Percentiles rank a stretch among this genome's conserved stretches.
Evolutionary conservation across 2,888 invertebrate species (phyloP).

Genomic region (Chrysolina haemoptera): DNA sequence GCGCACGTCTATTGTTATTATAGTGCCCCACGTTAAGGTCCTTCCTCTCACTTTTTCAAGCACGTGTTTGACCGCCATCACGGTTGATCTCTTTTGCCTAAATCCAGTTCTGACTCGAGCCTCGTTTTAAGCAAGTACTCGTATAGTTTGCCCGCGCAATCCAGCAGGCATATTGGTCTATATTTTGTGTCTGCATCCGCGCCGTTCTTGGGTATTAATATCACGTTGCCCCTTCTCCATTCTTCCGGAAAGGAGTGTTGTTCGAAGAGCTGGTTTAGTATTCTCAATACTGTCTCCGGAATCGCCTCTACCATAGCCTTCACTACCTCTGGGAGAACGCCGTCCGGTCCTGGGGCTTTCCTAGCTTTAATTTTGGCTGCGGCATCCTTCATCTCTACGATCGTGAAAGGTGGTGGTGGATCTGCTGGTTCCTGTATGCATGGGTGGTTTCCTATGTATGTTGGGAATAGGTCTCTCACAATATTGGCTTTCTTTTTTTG

Average conservation of each 20-base stretch:
- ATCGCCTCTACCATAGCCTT: background rate
- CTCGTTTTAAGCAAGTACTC: background rate
- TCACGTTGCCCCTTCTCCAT: background rate
- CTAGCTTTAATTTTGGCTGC: slow-evolving; percentile 29
- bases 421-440: no score
- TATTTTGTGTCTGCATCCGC: no score
- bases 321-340: slow-evolving; percentile 19
- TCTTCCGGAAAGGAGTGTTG: background rate
- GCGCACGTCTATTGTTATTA: background rate
- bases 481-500: no score
- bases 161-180: background rate
- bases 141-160: background rate
- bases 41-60: no score
- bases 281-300: background rate
- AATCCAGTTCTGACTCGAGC: background rate
- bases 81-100: background rate
- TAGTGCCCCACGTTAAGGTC: no score
- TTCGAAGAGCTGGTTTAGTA: background rate
- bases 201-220: background rate
- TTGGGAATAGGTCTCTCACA: no score
- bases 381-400: slow-evolving; percentile 37
- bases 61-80: no score
- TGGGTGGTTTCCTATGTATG: no score
- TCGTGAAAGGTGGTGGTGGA: no score
- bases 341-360: slow-evolving; percentile 33